These are phyloP conservation scores for Micromussa lordhowensis DNA, from an alignment of 92 coral and sea anemone species.

Conservation along the genomic window DNA sequence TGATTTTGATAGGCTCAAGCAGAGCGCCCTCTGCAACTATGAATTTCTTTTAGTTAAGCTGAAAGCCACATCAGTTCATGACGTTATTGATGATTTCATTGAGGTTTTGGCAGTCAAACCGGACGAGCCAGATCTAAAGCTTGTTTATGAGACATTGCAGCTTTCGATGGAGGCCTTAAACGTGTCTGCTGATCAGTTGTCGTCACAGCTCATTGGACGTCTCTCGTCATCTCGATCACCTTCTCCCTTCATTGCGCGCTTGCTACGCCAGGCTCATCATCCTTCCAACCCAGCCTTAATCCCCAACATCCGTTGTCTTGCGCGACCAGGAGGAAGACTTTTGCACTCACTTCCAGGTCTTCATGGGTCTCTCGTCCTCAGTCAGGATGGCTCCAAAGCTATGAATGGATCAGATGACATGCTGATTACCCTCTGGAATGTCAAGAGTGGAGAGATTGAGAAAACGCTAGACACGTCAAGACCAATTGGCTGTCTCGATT, in stretches of 20 bases:
- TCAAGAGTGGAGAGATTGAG: conserved; percentile 71
- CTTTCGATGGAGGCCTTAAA: conserved; percentile 93
- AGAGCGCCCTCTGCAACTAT: conserved; percentile 85
- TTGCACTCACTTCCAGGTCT: conserved; percentile 90
- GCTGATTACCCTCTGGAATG: conserved; percentile 88
- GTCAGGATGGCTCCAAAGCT: conserved; percentile 80
- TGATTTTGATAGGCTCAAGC: conserved; percentile 82
- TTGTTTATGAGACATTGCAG: conserved; percentile 88
- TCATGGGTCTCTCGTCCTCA: conserved; percentile 75
- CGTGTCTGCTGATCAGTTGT: conserved; percentile 82
- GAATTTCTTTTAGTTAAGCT: conserved; percentile 83
- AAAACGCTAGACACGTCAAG: conserved; percentile 74
- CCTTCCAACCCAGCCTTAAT: conserved; percentile 84
- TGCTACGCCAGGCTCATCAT: conserved; percentile 93
- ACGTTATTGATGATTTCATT: conserved; percentile 86
- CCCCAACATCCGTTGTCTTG: conserved; percentile 95
- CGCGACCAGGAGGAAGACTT: conserved; percentile 94
- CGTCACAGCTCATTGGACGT: conserved; percentile 98
- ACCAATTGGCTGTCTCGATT: conserved; percentile 71
- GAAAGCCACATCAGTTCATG: conserved; percentile 81
- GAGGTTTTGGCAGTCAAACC: conserved; percentile 81
- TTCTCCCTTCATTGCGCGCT: conserved; percentile 82
- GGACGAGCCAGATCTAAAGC: conserved; percentile 83
- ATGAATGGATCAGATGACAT: conserved; percentile 85
- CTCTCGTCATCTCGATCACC: conserved; percentile 89